Base-by-base conservation (phyloP, 2,113 vertebrate species). In the Vulpes vulpes region DNA sequence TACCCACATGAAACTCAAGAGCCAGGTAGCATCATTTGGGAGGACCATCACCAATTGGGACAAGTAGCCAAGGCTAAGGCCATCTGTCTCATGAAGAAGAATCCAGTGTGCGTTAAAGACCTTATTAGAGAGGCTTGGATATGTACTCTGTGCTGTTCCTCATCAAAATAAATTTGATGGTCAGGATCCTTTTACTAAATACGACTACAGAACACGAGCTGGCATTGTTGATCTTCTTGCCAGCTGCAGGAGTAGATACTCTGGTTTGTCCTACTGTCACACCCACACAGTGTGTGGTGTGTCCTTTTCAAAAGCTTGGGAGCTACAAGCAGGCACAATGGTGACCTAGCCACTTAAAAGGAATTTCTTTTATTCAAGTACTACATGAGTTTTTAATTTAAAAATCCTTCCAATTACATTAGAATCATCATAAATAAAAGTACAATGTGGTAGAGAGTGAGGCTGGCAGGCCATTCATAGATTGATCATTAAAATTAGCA, bases 81-180 rank as follows among this genome's bases (percentile, higher is more conserved):
- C 97, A 98, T 98, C 97, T 98, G 98, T 96, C 85, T 98, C 78
- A 3, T 69, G 88, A 85, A 97, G 78, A 69, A 98, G 95, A 95
- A 76, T 71, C 43, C 95, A 97, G 89, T 17, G 84, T 95, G 91
- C 53, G 59, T 94, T 87, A 96, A 97, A 96, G 95, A 95, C 57
- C 30, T 88, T 86, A 22, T 64, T 89, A 81, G 95, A 86, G 69
- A 87, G 30, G 69, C 11, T 76, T 86, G 67, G 27, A 80, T 94
- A 15, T 94, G 79, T 51, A 79, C 32, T 82, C 67, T 32, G 53
- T 60, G 73, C 57, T 96, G 82, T 51, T 95, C 1, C 79, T 65
- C 84, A 73, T 20, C 49, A 84, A 95, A 71, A 79, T 55, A 89
- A 95, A 97, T 55, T 71, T 94, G 83, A 64, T 92, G 80, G 84